A percentile compares a stretch with the other conserved stretches of the same genome.
phyloP scores from a whole-genome alignment of 2,797 vertebrate species.

The Sebastes iracundus region DNA sequence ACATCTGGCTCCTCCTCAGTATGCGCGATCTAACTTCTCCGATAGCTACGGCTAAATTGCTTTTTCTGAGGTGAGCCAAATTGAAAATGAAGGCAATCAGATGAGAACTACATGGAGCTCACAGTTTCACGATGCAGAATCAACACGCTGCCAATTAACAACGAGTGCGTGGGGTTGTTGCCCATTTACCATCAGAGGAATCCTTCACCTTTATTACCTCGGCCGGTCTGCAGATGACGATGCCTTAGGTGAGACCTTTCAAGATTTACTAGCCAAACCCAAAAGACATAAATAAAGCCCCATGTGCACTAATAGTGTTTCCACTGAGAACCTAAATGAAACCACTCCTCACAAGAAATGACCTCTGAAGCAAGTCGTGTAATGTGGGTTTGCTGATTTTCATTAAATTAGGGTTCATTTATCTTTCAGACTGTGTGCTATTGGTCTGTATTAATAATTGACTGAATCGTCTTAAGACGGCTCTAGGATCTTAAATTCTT shows the following conservation, averaged over 20 bases:
- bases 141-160: conserved; percentile 34
- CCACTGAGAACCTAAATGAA: conserved; percentile 11
- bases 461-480: not conserved
- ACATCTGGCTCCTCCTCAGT: conserved; percentile 33
- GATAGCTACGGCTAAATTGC: conserved; percentile 37
- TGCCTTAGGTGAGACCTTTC: not conserved
- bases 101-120: conserved; percentile 38
- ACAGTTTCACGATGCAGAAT: conserved; percentile 11
- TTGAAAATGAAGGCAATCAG: conserved; percentile 60
- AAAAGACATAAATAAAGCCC: conserved; percentile 16
- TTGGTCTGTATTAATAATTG: not conserved
- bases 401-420: not conserved
- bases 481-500: not conserved
- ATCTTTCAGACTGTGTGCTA: not conserved
- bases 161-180: not conserved
- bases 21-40: conserved; percentile 44
- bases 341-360: not conserved
- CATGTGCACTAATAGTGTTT: not conserved
- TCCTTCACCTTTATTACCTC: conserved; percentile 20
- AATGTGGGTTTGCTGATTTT: not conserved
- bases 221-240: not conserved
- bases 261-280: conserved; percentile 1
- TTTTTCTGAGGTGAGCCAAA: conserved; percentile 59
- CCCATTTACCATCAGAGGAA: not conserved
- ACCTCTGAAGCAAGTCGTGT: not conserved